phyloP scores from a whole-genome alignment of 2,797 vertebrate species.

The Eulemur rubriventer region DNA sequence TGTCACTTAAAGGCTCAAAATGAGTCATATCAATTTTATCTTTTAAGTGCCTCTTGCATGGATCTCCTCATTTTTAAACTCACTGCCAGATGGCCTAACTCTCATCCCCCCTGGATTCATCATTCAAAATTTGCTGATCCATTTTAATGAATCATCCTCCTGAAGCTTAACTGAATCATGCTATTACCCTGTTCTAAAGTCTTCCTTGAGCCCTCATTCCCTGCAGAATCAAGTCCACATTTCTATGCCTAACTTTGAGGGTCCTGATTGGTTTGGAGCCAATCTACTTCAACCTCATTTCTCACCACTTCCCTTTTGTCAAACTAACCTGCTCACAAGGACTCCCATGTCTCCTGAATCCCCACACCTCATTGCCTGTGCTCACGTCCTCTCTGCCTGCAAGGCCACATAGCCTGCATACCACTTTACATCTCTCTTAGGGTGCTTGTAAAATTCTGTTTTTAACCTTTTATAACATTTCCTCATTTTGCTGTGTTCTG shows the following conservation, averaged over 20 bases:
- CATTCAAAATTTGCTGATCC: neutral
- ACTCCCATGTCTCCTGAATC: neutral
- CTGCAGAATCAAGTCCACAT: neutral
- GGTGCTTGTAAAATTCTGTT: neutral
- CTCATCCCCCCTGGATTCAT: neutral
- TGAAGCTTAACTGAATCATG: neutral
- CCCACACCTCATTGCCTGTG: neutral
- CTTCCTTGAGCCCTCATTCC: neutral
- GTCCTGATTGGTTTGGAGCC: neutral
- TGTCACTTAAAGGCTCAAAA: neutral
- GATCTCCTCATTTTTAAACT: neutral
- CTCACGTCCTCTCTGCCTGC: neutral
- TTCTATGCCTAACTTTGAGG: neutral
- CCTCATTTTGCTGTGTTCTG: neutral
- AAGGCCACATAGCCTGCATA: neutral
- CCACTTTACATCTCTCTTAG: neutral
- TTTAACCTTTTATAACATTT: neutral
- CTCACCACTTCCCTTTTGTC: neutral
- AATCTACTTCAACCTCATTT: neutral
- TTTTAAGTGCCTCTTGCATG: neutral
- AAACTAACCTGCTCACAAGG: neutral
- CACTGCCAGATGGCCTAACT: neutral
- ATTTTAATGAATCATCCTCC: neutral
- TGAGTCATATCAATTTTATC: constrained; percentile 29
- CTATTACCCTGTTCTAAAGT: neutral